These are phyloP conservation scores for Euborellia annulipes DNA, from an alignment of 1,140 invertebrate genomes.

Conservation along the genomic window DNA sequence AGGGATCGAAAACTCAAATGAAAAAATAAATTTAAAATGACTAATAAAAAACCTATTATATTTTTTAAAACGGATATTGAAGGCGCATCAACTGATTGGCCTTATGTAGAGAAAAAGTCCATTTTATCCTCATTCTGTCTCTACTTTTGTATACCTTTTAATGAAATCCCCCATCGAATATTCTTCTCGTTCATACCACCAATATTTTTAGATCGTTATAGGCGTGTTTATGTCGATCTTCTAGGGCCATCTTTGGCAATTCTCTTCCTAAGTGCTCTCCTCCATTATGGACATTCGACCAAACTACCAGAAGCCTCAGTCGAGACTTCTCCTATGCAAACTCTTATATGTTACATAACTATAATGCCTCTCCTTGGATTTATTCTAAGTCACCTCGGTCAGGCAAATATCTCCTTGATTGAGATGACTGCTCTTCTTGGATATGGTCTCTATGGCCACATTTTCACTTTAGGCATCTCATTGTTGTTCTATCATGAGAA, in stretches of 20 bases:
- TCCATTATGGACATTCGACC: constrained; percentile 25
- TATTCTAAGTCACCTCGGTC: constrained; percentile 21
- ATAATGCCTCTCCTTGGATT: constrained; percentile 23
- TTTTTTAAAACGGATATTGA: no score
- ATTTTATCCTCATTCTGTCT: background rate
- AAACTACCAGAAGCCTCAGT: constrained; percentile 19
- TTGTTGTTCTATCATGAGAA: constrained; percentile 25
- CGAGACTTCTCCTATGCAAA: constrained; percentile 19
- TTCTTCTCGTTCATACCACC: constrained; percentile 28
- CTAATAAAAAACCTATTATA: no score
- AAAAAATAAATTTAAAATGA: constrained; percentile 30
- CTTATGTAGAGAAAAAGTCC: no score
- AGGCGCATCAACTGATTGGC: no score
- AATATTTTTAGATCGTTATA: constrained; percentile 18
- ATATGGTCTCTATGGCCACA: constrained; percentile 32
- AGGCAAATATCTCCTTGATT: constrained; percentile 22
- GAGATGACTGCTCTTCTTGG: constrained; percentile 29
- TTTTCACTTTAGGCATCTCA: constrained; percentile 26
- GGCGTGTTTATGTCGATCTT: constrained; percentile 27
- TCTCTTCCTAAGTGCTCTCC: constrained; percentile 20
- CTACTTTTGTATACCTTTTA: constrained; percentile 18
- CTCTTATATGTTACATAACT: constrained; percentile 21
- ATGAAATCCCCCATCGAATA: constrained; percentile 24
- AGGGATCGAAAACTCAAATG: constrained; percentile 40
- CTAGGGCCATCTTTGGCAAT: constrained; percentile 27